These are phyloP conservation scores for Philaethria dido DNA, from an alignment of 2,888 invertebrate species.

Conservation along the genomic window DNA sequence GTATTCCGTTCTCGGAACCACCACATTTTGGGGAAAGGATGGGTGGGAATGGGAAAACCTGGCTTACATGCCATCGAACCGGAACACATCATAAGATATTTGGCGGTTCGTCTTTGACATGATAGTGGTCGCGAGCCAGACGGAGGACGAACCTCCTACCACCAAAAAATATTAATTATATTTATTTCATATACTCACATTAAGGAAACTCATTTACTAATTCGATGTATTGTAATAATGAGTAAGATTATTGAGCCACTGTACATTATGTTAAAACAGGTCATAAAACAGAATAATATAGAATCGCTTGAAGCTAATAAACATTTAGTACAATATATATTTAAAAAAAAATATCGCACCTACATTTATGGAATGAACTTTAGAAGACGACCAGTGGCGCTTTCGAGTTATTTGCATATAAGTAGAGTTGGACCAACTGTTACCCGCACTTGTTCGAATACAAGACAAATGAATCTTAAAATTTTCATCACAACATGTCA, in stretches of 20 bases:
- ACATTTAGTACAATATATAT: neutral
- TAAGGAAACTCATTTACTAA: too few relatives aligned
- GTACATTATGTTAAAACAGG: too few relatives aligned
- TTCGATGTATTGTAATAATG: neutral
- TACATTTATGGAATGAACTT: constrained; percentile 49
- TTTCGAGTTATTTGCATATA: constrained; percentile 76
- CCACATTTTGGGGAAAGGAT: too few relatives aligned
- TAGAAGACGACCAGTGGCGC: constrained; percentile 54
- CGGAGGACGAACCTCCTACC: too few relatives aligned
- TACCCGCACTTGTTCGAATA: constrained; percentile 28
- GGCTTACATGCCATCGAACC: too few relatives aligned
- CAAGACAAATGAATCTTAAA: constrained; percentile 7
- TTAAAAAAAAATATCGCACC: constrained; percentile 46
- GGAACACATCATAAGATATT: too few relatives aligned
- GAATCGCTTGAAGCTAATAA: neutral
- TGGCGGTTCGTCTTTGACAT: too few relatives aligned
- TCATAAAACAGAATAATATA: neutral
- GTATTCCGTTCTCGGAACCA: too few relatives aligned
- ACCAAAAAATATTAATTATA: too few relatives aligned
- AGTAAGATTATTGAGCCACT: neutral
- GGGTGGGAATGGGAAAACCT: too few relatives aligned
- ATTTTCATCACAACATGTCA: neutral
- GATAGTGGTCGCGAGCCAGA: too few relatives aligned
- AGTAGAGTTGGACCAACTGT: constrained; percentile 43
- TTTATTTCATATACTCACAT: too few relatives aligned